Evolutionary conservation across 1,140 invertebrate genomes (phyloP).

Genomic region (Anthonomus grandis): DNA sequence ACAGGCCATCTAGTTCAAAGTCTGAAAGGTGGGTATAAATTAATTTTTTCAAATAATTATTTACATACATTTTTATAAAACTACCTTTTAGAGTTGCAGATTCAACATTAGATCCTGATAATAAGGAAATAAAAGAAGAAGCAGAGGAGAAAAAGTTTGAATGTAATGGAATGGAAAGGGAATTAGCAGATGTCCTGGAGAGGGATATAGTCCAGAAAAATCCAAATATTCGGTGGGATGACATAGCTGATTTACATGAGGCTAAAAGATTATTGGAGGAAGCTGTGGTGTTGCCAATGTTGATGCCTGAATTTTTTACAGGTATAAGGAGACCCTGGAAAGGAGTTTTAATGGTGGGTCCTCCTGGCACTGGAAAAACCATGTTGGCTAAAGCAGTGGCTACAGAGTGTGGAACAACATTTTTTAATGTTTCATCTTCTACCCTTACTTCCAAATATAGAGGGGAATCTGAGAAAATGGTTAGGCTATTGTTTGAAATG

Average conservation of each 20-base stretch:
- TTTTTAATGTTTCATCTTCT: slow-evolving; percentile 98
- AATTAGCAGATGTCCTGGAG: slow-evolving; percentile 93
- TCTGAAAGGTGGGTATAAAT: slow-evolving; percentile 30
- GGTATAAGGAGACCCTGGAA: slow-evolving; percentile 85
- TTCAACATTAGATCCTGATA: slow-evolving; percentile 54
- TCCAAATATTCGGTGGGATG: slow-evolving; percentile 95
- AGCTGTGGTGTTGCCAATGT: slow-evolving; percentile 95
- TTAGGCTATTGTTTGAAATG: slow-evolving; percentile 97
- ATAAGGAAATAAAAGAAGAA: slow-evolving; percentile 63
- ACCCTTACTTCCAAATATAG: slow-evolving; percentile 97
- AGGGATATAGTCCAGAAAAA: slow-evolving; percentile 97
- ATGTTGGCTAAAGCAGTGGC: slow-evolving; percentile 99
- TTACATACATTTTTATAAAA: neutral
- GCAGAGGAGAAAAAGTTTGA: slow-evolving; percentile 90
- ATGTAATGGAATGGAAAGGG: slow-evolving; percentile 81
- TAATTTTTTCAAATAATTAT: neutral
- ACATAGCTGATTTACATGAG: slow-evolving; percentile 94
- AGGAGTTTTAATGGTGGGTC: slow-evolving; percentile 96
- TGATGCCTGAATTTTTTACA: slow-evolving; percentile 98
- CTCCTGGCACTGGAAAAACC: slow-evolving; percentile 97
- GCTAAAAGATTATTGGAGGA: slow-evolving; percentile 95
- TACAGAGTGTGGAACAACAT: slow-evolving; percentile 98
- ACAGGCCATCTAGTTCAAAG: slow-evolving; percentile 46
- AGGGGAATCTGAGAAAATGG: slow-evolving; percentile 98
- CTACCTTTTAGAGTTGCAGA: slow-evolving; percentile 45